Base-by-base conservation (phyloP, 23 tunicate genomes). In the Clavelina lepadiformis region DNA sequence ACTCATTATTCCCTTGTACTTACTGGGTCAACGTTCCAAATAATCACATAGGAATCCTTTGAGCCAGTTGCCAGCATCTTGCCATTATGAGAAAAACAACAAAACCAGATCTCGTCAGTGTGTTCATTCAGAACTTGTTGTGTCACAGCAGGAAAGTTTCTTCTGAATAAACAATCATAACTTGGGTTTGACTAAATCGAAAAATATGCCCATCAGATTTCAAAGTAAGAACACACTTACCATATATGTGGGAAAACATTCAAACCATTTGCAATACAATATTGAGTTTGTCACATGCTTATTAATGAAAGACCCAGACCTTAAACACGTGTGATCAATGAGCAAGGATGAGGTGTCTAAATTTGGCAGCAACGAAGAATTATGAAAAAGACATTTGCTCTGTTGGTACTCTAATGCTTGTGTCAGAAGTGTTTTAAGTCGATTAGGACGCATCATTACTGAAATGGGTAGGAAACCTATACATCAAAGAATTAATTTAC, bases 11-110 rank as follows among this genome's bases (percentile, higher is more conserved):
- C 0, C 18, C n/a, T n/a, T 8, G 33, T 23, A 77, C 85, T 65
- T 61, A 89, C 97, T 3, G 83, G 75, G 36, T 85, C 81, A 44
- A 93, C 79, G 55, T 78, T 56, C 98, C 98, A 93, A n/a, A 93
- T 67, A 31, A 78, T 78, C 20, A 93, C 83, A 41, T 63, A 59
- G 13, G 78, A 41, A 38, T 85, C 98, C 68, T 85, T 93, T 1
- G 94, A 84, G 2, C 94, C 98, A 2, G 98, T 93, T 20, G 98
- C 98, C 20, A 93, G 88, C 65, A 63, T 67, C 30, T 52, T 72
- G 20, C 98, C 98, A 70, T 83, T 72, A 35, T 93, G 68, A 4
- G 92, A 83, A 61, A 93, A 93, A 44, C 73, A 46, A 56, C 98
- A 93, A 49, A 65, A 78, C 71, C 80, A 73, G 46, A 93, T 79